Evolutionary conservation across 23 tunicate species (phyloP), one percentile per base, ranked within the genome.

Genomic region (Ciona savignyi): DNA sequence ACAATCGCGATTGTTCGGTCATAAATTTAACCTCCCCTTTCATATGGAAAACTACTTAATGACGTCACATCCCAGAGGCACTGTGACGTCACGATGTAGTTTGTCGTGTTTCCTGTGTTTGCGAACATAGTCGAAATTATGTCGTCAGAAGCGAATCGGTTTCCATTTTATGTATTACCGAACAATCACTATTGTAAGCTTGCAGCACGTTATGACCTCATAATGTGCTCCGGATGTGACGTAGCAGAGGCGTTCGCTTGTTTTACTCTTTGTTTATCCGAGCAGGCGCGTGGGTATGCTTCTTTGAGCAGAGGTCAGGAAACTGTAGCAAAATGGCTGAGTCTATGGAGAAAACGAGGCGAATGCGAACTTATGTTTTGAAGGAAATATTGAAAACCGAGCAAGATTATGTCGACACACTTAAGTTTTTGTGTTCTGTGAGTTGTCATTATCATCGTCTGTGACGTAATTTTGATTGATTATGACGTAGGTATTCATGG

Each of bases 341-440:
- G 51, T 70, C 86, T 3, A 71, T 81, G 63, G 90, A 90, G 65
- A 90, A 90, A 66, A 80, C 85, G 4, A 90, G 74, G 83, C 74
- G 97, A 24, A 90, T 90, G 97, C 79, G 97, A 73, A 84, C 80
- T n/a, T 90, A 71, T 32, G 81, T 81, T 35, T 77, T 90, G 27
- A 84, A 84, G 24, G 97, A 90, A 76, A 90, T 84, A 29, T 73
- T 90, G 51, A 84, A 90, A 75, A 90, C 97, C 1, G 97, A 90
- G 34, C 68, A 80, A 75, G 90, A 90, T 70, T 90, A 84, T 67
- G 86, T 90, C 64, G 85, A 84, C 62, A 90, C 90, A 2, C 70
- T 90, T 29, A 75, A 74, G 65, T 90, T 90, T 42, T 32, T 90
- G 4, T 77, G 74, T 11, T 69, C 80, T 28, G 97, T 90, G 60